Percentiles rank a stretch among this genome's conserved stretches.
phyloP scores from a whole-genome alignment of 2,797 vertebrate species.

The Echiichthys vipera region DNA sequence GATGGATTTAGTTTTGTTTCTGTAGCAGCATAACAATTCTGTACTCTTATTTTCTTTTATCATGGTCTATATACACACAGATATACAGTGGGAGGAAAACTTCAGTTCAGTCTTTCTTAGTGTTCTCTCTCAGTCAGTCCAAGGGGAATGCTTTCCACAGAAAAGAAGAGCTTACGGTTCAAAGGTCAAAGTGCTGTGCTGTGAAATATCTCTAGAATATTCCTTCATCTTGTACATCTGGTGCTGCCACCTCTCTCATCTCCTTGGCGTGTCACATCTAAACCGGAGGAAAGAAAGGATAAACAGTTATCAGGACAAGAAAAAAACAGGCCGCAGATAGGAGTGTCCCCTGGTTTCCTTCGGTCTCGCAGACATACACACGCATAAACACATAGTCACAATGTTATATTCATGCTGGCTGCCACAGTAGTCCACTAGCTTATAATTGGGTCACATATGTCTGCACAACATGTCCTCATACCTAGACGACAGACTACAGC shows the following conservation, averaged over 20 bases:
- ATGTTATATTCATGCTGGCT: not conserved
- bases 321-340: not conserved
- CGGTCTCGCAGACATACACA: not conserved
- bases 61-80: slow-evolving; percentile 80
- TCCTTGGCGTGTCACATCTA: slow-evolving; percentile 98
- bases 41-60: slow-evolving; percentile 73
- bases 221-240: slow-evolving; percentile 92
- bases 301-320: slow-evolving; percentile 9
- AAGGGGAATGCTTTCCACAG: slow-evolving; percentile 92
- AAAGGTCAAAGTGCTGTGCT: slow-evolving; percentile 98
- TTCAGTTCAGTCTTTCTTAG: slow-evolving; percentile 71
- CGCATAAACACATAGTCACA: not conserved
- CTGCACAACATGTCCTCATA: too few relatives aligned
- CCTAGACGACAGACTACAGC: too few relatives aligned
- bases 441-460: not conserved
- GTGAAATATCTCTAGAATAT: slow-evolving; percentile 85
- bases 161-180: slow-evolving; percentile 82
- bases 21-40: slow-evolving; percentile 87
- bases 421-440: not conserved
- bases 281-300: slow-evolving; percentile 19
- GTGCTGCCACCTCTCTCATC: slow-evolving; percentile 87
- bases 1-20: slow-evolving; percentile 73
- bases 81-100: slow-evolving; percentile 77
- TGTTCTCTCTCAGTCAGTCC: slow-evolving; percentile 80
- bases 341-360: not conserved